These are phyloP conservation scores for Misgurnus anguillicaudatus DNA, from an alignment of 2,113 vertebrate genomes.

Conservation along the genomic window DNA sequence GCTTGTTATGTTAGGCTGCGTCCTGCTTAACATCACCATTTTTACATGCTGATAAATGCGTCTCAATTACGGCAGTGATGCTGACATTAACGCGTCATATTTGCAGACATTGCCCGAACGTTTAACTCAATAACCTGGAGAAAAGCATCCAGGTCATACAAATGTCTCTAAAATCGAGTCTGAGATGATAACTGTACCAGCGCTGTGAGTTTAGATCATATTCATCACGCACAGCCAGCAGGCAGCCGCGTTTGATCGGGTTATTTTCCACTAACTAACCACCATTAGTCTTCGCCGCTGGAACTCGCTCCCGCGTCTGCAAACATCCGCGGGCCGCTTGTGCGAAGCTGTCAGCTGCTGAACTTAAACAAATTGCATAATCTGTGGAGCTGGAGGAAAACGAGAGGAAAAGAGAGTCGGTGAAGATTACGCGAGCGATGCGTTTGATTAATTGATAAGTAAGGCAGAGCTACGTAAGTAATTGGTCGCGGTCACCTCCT, in stretches of 20 bases:
- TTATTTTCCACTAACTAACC: constrained; percentile 55
- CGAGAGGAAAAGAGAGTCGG: not conserved
- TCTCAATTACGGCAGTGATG: constrained; percentile 31
- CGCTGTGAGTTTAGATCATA: constrained; percentile 20
- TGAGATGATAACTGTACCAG: constrained; percentile 33
- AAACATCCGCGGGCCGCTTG: constrained; percentile 43
- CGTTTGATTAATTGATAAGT: not conserved
- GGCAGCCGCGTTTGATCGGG: constrained; percentile 43
- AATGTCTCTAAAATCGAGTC: constrained; percentile 21
- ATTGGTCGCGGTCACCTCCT: not conserved
- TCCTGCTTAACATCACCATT: constrained; percentile 33
- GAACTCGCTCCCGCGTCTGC: constrained; percentile 35
- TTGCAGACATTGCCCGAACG: constrained; percentile 33
- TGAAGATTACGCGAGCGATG: not conserved
- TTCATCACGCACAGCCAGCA: constrained; percentile 43
- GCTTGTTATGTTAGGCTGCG: constrained; percentile 26
- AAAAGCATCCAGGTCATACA: constrained; percentile 24
- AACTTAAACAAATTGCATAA: constrained; percentile 26
- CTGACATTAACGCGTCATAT: constrained; percentile 28
- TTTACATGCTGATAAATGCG: constrained; percentile 42
- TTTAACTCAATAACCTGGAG: constrained; percentile 37
- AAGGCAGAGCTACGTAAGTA: not conserved
- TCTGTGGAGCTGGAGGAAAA: constrained; percentile 6
- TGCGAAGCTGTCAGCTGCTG: not conserved
- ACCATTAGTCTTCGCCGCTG: constrained; percentile 51